Evolutionary conservation across 1,140 invertebrate species (phyloP).

Genomic region (Zophobas atratus): DNA sequence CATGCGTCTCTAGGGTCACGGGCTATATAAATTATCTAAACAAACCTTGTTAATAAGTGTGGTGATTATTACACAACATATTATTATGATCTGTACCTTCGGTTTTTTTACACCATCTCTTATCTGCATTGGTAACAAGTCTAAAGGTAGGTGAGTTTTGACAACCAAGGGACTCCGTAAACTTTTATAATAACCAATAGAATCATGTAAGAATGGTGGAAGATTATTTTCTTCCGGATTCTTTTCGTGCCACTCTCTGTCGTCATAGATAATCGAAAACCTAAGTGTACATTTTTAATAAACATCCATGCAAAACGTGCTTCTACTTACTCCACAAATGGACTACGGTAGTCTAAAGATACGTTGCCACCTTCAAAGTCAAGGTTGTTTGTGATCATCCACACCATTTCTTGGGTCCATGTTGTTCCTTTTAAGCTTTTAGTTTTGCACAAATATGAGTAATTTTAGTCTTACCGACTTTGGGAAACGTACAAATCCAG

Average conservation of each 20-base stretch:
- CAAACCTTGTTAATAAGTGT: neutral
- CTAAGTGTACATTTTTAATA: neutral
- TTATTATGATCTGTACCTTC: neutral
- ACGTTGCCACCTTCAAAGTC: neutral
- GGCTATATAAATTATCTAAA: neutral
- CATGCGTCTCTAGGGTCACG: neutral
- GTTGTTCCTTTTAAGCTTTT: neutral
- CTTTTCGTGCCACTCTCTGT: neutral
- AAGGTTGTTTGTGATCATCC: neutral
- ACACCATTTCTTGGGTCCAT: neutral
- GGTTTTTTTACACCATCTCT: neutral
- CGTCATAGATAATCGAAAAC: neutral
- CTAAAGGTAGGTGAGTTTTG: neutral
- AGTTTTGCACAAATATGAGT: neutral
- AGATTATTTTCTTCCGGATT: neutral
- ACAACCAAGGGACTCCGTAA: neutral
- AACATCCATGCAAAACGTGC: neutral
- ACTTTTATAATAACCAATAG: no score
- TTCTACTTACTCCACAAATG: neutral
- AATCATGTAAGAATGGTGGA: no score
- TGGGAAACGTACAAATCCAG: neutral
- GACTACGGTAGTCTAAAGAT: neutral
- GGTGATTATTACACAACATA: no score
- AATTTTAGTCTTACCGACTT: neutral
- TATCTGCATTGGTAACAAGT: neutral